These are phyloP conservation scores for Patella ulyssiponensis DNA, from an alignment of 2,888 invertebrate species.

Conservation along the genomic window DNA sequence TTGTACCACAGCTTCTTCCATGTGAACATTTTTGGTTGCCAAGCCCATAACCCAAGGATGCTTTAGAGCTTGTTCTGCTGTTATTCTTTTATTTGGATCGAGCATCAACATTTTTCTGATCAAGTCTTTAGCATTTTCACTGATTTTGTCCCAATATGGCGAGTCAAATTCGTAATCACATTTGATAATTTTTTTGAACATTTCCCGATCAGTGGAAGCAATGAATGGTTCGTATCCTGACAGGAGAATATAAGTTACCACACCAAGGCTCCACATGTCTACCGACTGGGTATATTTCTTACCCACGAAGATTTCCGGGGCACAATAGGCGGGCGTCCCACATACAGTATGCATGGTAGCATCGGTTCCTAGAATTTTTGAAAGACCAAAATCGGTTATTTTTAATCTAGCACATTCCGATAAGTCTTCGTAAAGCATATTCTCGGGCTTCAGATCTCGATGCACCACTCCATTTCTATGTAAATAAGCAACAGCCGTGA, in stretches of 20 bases:
- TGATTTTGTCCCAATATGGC: conserved; percentile 69
- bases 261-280: conserved; percentile 71
- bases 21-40: conserved; percentile 56
- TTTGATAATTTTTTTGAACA: conserved; percentile 69
- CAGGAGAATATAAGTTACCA: conserved; percentile 70
- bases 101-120: conserved; percentile 58
- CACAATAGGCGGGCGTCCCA: conserved; percentile 73
- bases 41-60: conserved; percentile 67
- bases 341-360: conserved; percentile 72
- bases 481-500: conserved; percentile 56
- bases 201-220: conserved; percentile 61
- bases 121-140: conserved; percentile 70
- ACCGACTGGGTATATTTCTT: conserved; percentile 54
- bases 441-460: conserved; percentile 69
- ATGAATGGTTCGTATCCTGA: conserved; percentile 72
- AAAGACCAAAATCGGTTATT: conserved; percentile 75
- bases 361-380: conserved; percentile 70
- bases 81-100: conserved; percentile 60
- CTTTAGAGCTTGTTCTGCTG: conserved; percentile 59
- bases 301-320: conserved; percentile 68
- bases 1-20: conserved; percentile 62
- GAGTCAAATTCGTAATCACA: conserved; percentile 67
- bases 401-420: conserved; percentile 64
- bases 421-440: conserved; percentile 66
- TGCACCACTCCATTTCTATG: conserved; percentile 58